Percentiles rank a stretch among this genome's conserved stretches.
Conservation (phyloP, 2,113 vertebrate species). For the Turdus rufiventris region DNA sequence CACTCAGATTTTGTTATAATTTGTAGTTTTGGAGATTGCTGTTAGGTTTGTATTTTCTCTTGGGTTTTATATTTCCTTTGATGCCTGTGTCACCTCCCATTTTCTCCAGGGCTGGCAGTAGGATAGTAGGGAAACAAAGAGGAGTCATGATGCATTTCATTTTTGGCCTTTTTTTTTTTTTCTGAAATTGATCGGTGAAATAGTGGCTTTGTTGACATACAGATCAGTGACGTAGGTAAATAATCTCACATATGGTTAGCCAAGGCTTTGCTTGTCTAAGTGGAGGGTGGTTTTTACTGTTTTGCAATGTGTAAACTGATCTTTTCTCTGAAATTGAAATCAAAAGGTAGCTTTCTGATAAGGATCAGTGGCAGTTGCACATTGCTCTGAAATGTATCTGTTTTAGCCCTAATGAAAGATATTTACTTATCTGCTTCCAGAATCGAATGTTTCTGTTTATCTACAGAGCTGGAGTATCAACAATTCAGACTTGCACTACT, state of each 20-base stretch:
- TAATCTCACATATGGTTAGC: not conserved
- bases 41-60: not conserved
- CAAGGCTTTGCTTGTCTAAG: not conserved
- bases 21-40: not conserved
- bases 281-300: not conserved
- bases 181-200: not conserved
- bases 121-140: not conserved
- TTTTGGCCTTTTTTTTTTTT: not conserved
- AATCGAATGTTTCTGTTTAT: constrained; percentile 25
- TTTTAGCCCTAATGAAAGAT: not conserved
- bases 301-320: not conserved
- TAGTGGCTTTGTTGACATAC: not conserved
- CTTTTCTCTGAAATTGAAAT: constrained; percentile 30
- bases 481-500: not conserved
- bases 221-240: not conserved
- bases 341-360: not conserved
- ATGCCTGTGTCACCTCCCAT: not conserved
- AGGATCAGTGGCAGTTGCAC: not conserved
- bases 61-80: not conserved
- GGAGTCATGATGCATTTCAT: not conserved
- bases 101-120: not conserved
- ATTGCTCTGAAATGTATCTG: not conserved
- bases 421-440: constrained; percentile 15
- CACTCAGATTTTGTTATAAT: not conserved
- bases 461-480: not conserved